Conservation (phyloP, 2,888 invertebrate species). For the Ommatoiulus sabulosus region DNA sequence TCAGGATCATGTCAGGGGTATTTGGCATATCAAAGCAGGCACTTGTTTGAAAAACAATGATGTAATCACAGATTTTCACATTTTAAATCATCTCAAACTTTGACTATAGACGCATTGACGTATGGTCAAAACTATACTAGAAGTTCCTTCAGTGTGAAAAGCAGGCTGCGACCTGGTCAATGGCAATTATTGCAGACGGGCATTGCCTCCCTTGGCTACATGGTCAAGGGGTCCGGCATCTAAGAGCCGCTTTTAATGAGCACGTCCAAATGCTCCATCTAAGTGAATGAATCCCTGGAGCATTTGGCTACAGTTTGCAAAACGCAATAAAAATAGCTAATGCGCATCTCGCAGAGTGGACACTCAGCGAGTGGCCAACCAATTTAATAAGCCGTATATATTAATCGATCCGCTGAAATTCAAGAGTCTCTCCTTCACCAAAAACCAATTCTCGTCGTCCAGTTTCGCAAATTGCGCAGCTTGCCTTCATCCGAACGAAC, state of each 20-base stretch:
- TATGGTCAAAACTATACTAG: too few relatives aligned
- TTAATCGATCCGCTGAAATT: constrained; percentile 20
- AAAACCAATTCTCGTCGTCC: neutral
- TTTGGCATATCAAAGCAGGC: too few relatives aligned
- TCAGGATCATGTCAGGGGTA: too few relatives aligned
- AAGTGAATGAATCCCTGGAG: constrained; percentile 9
- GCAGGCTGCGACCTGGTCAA: neutral
- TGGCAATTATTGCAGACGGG: neutral
- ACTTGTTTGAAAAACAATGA: too few relatives aligned
- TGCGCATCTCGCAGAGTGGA: constrained; percentile 22
- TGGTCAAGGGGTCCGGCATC: neutral
- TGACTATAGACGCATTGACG: too few relatives aligned
- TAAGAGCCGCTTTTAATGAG: neutral
- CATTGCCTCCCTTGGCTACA: neutral
- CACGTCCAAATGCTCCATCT: neutral
- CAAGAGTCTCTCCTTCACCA: neutral
- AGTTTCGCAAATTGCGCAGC: constrained; percentile 12
- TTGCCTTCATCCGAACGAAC: neutral
- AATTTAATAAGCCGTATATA: constrained; percentile 28
- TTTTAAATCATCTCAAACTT: too few relatives aligned
- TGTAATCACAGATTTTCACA: too few relatives aligned
- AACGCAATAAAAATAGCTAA: constrained; percentile 34
- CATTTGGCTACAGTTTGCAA: constrained; percentile 11
- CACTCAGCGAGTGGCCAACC: constrained; percentile 7
- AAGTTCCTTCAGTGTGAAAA: neutral